Evolutionary conservation across 2,113 vertebrate genomes (phyloP), one percentile per base, ranked within the genome.

Genomic region (Protomyctophum bolini): DNA sequence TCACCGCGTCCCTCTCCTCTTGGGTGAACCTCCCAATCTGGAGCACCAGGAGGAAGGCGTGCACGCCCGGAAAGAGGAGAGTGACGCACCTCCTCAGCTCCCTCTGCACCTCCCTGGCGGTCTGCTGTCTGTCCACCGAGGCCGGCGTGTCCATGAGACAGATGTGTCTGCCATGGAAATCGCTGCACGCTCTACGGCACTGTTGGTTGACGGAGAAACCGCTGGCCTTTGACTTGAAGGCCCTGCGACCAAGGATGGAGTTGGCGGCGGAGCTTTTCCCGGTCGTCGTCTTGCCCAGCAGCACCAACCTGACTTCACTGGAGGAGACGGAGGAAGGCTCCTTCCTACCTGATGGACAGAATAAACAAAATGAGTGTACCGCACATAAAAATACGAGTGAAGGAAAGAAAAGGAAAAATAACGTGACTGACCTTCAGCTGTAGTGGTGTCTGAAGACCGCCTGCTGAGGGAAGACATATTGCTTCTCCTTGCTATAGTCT

Each of bases 251-350:
- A 54, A 89, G 33, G 76, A 90, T 86, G 60, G 72, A 58, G 72
- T 89, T 90, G 12, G 68, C 89, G 0, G 86, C 84, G 48, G 87
- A 80, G 77, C 87, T 90, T 81, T 90, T 90, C 2, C 87, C 89
- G 0, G 78, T 84, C 51, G 87, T 86, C 0, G 84, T 82, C 59
- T 79, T 85, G 11, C 89, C 89, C 10, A 90, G 66, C 57, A 90
- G 73, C 61, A 84, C 83, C 15, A 90, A 47, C 64, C 86, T 66
- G 50, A 75, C 59, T 48, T 83, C 76, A 55, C 68, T 15, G 4
- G 28, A 71, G 41, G 70, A 60, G 8, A 75, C 5, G 46, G 70
- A 60, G 8, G 76, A 4, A 7, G 55, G 9, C 0, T 28, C 3
- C 65, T 60, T 85, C 41, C 45, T 76, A 29, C 65, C 88, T 90